Base-by-base conservation (phyloP, 2,797 vertebrate species). In the Sciurus vulgaris region DNA sequence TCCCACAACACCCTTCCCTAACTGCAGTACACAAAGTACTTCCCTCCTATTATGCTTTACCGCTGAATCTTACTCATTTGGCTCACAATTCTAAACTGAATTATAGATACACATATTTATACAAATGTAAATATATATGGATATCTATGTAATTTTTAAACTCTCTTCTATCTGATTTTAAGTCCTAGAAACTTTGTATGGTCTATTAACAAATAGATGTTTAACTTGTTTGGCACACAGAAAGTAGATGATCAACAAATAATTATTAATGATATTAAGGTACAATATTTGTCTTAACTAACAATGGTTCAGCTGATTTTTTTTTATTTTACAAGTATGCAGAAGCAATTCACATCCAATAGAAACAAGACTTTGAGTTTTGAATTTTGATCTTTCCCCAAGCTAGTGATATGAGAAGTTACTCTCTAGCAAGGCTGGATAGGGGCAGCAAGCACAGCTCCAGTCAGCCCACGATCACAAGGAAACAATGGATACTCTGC, bases 371-470 rank as follows among this genome's bases (percentile, higher is more conserved):
- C 33, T 35, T 59, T 51, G 17, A 33, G 33, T 41, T 87, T 79
- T 51, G 54, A 72, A 49, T 38, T 18, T 11, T 38, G 14, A 20
- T 73, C 67, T 22, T 61, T 72, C 61, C 65, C 38, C 17, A 86
- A 63, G 41, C 38, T 28, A 63, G 59, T 33, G 18, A 22, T 12
- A 30, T 18, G 26, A 28, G 4, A 63, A 26, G 78, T 41, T 41
- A 30, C 56, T 81, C n/a, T 41, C 35, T 7, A n/a, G 51, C 2
- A 15, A 33, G 38, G 3, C 30, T 38, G 33, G 54, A 24, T 8
- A 44, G 26, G 7, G 11, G 8, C 8, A 30, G 51, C 0, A 22
- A 70, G 22, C 33, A 3, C 3, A 44, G 49, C 12, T 15, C 0
- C 17, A 2, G 22, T 7, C 51, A 28, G 6, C 38, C 18, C 33